These are phyloP conservation scores for Philotrypesis tridentata DNA, from an alignment of 1,140 invertebrate genomes.

Conservation along the genomic window DNA sequence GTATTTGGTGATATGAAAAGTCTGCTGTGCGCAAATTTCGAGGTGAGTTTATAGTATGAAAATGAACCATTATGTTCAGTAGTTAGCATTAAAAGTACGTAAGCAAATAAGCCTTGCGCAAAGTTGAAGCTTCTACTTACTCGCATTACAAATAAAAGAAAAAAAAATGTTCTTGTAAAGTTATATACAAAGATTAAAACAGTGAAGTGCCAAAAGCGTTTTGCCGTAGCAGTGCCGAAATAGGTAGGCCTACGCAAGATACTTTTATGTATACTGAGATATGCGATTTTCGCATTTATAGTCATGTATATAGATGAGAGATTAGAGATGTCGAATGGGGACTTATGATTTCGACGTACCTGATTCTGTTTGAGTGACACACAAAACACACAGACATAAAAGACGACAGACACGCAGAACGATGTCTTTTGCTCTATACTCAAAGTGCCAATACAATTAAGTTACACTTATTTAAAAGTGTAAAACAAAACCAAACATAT, in stretches of 20 bases:
- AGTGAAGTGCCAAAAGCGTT: slow-evolving; percentile 21
- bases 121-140: background rate
- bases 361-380: slow-evolving; percentile 61
- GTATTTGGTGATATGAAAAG: background rate
- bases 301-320: slow-evolving; percentile 15
- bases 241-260: slow-evolving; percentile 24
- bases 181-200: slow-evolving; percentile 18
- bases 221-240: slow-evolving; percentile 14
- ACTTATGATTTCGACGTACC: slow-evolving; percentile 62
- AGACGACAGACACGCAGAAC: slow-evolving; percentile 53
- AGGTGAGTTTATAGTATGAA: background rate
- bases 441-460: slow-evolving; percentile 50
- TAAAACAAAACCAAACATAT: background rate
- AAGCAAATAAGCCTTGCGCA: slow-evolving; percentile 30
- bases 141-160: background rate
- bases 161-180: background rate
- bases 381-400: slow-evolving; percentile 63
- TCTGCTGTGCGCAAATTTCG: background rate
- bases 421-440: slow-evolving; percentile 43
- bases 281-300: background rate
- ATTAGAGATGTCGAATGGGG: slow-evolving; percentile 18
- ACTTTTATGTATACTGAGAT: background rate
- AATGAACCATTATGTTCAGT: background rate
- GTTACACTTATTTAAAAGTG: slow-evolving; percentile 44
- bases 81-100: background rate